These are phyloP conservation scores for Hanleya hanleyi DNA, from an alignment of 2,888 invertebrate species.

Conservation along the genomic window DNA sequence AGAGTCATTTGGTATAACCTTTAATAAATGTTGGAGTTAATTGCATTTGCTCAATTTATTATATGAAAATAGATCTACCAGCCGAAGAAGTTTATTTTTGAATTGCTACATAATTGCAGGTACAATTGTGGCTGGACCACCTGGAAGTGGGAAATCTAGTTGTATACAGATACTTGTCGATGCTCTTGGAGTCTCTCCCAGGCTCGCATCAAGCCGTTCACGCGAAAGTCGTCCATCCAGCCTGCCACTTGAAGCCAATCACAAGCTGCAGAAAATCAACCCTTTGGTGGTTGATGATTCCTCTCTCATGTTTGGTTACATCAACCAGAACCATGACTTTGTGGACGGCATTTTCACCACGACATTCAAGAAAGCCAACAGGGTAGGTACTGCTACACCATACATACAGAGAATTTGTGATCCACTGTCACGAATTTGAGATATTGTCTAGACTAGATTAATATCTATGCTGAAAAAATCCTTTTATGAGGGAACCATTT, in stretches of 20 bases:
- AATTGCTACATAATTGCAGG: no score
- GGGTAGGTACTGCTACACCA: conserved; percentile 52
- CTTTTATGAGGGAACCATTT: no score
- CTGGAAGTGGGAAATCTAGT: conserved; percentile 72
- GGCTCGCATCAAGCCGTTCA: conserved; percentile 56
- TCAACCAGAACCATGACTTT: conserved; percentile 70
- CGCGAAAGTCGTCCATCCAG: conserved; percentile 45
- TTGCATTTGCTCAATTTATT: no score
- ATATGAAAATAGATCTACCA: no score
- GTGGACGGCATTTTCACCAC: conserved; percentile 73
- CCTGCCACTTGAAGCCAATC: conserved; percentile 56
- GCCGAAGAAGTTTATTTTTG: no score
- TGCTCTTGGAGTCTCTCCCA: conserved; percentile 60
- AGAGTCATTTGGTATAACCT: no score
- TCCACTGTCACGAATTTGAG: no score
- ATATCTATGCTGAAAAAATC: no score
- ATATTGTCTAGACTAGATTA: no score
- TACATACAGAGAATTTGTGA: no score
- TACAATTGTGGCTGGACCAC: conserved; percentile 71
- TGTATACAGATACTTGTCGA: conserved; percentile 70
- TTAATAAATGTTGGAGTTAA: no score
- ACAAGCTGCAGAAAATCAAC: conserved; percentile 70
- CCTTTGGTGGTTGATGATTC: conserved; percentile 71
- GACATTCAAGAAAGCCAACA: conserved; percentile 70
- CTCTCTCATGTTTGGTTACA: conserved; percentile 69